These are phyloP conservation scores for Psix sp. DNA, from an alignment of 1,140 invertebrate genomes.

Conservation along the genomic window DNA sequence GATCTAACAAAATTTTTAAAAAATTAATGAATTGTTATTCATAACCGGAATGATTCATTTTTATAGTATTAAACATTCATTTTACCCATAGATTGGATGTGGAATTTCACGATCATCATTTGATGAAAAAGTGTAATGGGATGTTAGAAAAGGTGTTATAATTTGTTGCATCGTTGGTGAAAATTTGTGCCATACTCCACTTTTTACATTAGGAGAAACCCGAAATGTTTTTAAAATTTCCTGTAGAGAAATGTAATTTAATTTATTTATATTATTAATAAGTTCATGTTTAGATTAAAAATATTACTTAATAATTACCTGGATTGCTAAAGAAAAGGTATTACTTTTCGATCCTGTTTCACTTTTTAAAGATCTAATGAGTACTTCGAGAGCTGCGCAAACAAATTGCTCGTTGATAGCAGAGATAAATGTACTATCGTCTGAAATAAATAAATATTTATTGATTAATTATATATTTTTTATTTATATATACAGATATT, in stretches of 20 bases:
- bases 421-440: slow-evolving; percentile 68
- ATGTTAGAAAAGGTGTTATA: slow-evolving; percentile 83
- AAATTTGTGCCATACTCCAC: slow-evolving; percentile 82
- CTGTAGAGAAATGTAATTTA: slow-evolving; percentile 63
- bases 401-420: slow-evolving; percentile 80
- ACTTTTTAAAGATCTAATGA: slow-evolving; percentile 84
- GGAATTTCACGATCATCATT: slow-evolving; percentile 63
- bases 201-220: slow-evolving; percentile 81
- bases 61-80: neutral
- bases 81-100: slow-evolving; percentile 73
- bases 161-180: slow-evolving; percentile 82
- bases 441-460: slow-evolving; percentile 45
- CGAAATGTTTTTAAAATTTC: slow-evolving; percentile 84
- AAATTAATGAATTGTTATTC: neutral
- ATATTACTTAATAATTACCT: slow-evolving; percentile 62
- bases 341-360: slow-evolving; percentile 83
- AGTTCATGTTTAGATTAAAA: neutral
- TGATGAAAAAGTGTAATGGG: slow-evolving; percentile 72
- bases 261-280: neutral
- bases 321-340: slow-evolving; percentile 85
- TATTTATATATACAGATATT: slow-evolving; percentile 21
- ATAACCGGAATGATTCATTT: neutral
- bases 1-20: slow-evolving; percentile 74
- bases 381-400: slow-evolving; percentile 80
- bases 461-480: slow-evolving; percentile 2